phyloP scores from a whole-genome alignment of 2,797 vertebrate genomes.

The Amblyraja radiata region DNA sequence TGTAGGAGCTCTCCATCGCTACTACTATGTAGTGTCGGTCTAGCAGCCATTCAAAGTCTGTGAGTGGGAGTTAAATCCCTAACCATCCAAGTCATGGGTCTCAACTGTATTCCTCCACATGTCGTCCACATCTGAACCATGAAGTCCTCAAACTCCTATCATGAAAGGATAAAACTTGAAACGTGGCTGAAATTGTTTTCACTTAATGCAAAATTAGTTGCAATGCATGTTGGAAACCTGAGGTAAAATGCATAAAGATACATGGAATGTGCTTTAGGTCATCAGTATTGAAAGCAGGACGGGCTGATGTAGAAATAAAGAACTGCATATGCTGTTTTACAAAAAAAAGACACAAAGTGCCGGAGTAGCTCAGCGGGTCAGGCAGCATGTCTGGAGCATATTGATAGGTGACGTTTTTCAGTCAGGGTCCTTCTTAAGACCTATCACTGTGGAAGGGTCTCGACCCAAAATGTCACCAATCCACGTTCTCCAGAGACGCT shows the following conservation, averaged over 20 bases:
- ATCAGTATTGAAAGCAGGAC: background rate
- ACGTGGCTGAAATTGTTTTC: background rate
- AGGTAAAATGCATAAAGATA: background rate
- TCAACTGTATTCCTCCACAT: background rate
- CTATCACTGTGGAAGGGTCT: too few species aligned
- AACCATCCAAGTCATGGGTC: background rate
- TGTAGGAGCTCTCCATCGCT: background rate
- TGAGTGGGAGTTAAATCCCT: background rate
- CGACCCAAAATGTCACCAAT: too few species aligned
- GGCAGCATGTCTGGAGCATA: too few species aligned
- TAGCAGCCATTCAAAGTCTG: background rate
- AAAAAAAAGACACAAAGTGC: too few species aligned
- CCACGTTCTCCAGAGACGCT: too few species aligned
- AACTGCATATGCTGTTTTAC: too few species aligned
- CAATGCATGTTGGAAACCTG: background rate
- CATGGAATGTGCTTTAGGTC: background rate
- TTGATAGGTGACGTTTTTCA: too few species aligned
- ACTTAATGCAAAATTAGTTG: background rate
- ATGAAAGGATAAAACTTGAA: background rate
- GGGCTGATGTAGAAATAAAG: background rate
- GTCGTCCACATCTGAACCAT: background rate
- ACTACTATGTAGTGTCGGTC: background rate
- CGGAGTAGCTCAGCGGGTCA: too few species aligned
- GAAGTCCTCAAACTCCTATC: background rate
- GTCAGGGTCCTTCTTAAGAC: too few species aligned